A percentile compares a stretch with the other conserved stretches of the same genome.
These are phyloP conservation scores for Paguma larvata DNA, from an alignment of 2,797 vertebrate species.

Conservation along the genomic window DNA sequence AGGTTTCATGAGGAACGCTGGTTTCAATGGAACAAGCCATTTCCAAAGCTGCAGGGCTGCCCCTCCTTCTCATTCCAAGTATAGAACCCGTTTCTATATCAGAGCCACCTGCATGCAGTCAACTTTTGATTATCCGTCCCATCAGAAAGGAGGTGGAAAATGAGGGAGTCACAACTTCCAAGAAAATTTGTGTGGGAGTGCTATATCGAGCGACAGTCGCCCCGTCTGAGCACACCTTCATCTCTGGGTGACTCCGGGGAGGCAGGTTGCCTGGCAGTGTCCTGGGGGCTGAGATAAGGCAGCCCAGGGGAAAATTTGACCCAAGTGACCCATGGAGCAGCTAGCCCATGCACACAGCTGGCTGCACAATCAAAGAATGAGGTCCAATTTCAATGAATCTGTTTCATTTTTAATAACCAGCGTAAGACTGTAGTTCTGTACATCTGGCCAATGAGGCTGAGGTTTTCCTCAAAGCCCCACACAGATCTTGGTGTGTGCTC, in stretches of 20 bases:
- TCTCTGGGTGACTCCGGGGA: neutral
- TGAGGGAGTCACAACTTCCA: neutral
- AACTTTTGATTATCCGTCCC: neutral
- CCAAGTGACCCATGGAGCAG: neutral
- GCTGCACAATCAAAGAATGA: constrained; percentile 12
- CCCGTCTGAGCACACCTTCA: neutral
- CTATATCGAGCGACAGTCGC: fast-evolving
- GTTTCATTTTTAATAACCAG: constrained; percentile 48
- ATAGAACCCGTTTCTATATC: fast-evolving
- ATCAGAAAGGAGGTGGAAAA: neutral
- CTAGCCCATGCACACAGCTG: neutral
- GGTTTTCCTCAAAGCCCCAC: constrained; percentile 39
- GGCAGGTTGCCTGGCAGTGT: neutral
- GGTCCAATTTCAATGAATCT: neutral
- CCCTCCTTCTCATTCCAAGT: neutral
- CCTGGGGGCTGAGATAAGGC: neutral
- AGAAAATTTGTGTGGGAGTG: neutral
- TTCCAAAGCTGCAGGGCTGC: neutral
- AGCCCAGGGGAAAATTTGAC: neutral
- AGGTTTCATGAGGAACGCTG: neutral
- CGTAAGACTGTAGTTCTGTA: neutral
- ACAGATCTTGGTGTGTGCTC: neutral
- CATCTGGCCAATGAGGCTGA: constrained; percentile 1
- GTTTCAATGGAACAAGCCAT: neutral
- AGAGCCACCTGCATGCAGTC: neutral